Conservation (phyloP, 2,888 invertebrate genomes). For the Flexamia atlantica region DNA sequence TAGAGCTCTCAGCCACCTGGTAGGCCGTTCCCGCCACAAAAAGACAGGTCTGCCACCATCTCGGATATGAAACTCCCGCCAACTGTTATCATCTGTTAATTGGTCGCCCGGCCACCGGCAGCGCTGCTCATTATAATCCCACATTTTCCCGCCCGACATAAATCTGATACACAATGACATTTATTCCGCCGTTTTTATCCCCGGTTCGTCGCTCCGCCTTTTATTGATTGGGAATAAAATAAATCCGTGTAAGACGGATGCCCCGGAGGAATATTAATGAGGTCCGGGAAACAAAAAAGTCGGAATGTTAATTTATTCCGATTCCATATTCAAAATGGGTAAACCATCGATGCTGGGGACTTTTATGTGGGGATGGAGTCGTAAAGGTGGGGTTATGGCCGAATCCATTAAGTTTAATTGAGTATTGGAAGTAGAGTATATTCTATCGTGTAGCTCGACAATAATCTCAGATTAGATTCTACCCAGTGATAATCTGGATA, state of each 20-base stretch:
- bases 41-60: not conserved
- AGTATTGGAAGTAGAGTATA: not conserved
- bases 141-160: constrained; percentile 48
- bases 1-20: constrained; percentile 8
- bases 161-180: constrained; percentile 58
- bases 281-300: constrained; percentile 13
- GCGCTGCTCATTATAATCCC: constrained; percentile 42
- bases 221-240: constrained; percentile 55
- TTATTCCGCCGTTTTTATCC: constrained; percentile 50
- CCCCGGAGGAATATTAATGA: constrained; percentile 44
- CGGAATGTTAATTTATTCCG: constrained; percentile 51
- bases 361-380: not conserved
- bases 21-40: constrained; percentile 23
- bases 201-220: constrained; percentile 5
- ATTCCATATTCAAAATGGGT: constrained; percentile 33
- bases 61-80: constrained; percentile 22
- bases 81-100: constrained; percentile 48
- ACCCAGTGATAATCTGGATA: too few relatives aligned
- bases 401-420: constrained; percentile 26
- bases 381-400: constrained; percentile 22
- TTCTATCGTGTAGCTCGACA: not conserved
- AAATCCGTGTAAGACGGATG: constrained; percentile 42
- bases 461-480: too few relatives aligned
- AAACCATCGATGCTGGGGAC: not conserved
- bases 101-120: constrained; percentile 30